Conservation (phyloP, 1,140 invertebrate genomes). For the Parasteatoda tepidariorum region DNA sequence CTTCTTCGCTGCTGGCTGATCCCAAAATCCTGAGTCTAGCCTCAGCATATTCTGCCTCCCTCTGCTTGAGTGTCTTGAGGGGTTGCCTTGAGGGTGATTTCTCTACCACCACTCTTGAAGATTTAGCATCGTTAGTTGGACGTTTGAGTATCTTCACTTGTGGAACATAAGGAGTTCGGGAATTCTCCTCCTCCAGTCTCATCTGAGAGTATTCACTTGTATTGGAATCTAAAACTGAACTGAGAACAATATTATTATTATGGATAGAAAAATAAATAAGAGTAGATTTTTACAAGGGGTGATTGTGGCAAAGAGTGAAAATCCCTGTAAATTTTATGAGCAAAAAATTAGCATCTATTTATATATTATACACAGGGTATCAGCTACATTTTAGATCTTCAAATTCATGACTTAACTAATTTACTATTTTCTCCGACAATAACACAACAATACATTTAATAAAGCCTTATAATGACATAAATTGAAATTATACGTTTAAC, state of each 20-base stretch:
- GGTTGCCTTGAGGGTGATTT: slow-evolving; percentile 75
- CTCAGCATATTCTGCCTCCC: slow-evolving; percentile 88
- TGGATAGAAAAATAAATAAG: slow-evolving; percentile 33
- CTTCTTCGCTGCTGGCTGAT: slow-evolving; percentile 79
- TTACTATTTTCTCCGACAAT: no score
- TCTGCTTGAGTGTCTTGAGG: slow-evolving; percentile 84
- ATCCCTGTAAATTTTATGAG: no score
- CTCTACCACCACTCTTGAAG: slow-evolving; percentile 74
- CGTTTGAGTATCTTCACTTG: slow-evolving; percentile 86
- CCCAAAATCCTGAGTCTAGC: slow-evolving; percentile 85
- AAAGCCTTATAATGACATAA: no score
- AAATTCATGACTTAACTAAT: no score
- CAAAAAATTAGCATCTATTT: no score
- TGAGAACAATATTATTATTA: not conserved
- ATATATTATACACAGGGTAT: no score
- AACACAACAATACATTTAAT: no score
- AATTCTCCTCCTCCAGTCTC: slow-evolving; percentile 67
- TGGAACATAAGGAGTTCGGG: slow-evolving; percentile 73
- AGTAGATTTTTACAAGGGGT: no score
- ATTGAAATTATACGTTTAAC: no score
- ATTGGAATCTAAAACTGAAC: no score
- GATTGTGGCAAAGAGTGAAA: no score
- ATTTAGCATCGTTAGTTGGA: slow-evolving; percentile 72
- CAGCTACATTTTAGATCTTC: no score
- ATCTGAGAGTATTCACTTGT: slow-evolving; percentile 63